Evolutionary conservation across 2,888 invertebrate species (phyloP).

Genomic region (Caenorhabditis sp.): DNA sequence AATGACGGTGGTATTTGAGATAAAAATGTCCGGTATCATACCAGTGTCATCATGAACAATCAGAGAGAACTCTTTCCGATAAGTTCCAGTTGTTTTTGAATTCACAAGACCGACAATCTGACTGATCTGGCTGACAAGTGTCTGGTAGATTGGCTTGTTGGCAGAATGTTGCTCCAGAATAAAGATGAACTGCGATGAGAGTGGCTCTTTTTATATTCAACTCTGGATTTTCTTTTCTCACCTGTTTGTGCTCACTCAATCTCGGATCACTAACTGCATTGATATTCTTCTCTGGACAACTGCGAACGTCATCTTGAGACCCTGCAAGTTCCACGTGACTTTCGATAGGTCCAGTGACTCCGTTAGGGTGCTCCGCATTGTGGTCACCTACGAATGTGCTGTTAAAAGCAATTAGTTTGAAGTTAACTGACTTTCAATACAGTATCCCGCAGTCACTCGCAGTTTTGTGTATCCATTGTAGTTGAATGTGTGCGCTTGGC

Average conservation of each 20-base stretch:
- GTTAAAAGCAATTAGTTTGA: too few relatives aligned
- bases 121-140: conserved; percentile 33
- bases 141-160: conserved; percentile 28
- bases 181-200: conserved; percentile 33
- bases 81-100: conserved; percentile 2
- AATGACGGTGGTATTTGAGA: background rate
- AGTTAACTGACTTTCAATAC: conserved; percentile 26
- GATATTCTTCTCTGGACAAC: conserved; percentile 26
- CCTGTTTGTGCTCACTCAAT: conserved; percentile 32
- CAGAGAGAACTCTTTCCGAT: conserved; percentile 45
- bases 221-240: background rate
- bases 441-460: conserved; percentile 46
- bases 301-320: conserved; percentile 12
- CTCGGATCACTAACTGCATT: conserved; percentile 46
- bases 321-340: background rate
- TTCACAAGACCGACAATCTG: conserved; percentile 24
- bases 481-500: conserved; percentile 48
- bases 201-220: background rate
- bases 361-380: conserved; percentile 34
- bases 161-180: conserved; percentile 48
- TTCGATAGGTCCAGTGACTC: background rate
- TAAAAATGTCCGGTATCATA: background rate
- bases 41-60: conserved; percentile 38
- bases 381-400: conserved; percentile 38
- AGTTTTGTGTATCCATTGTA: conserved; percentile 24